Percentiles rank a stretch among this genome's conserved stretches.
These are phyloP conservation scores for Papilio xuthus DNA, from an alignment of 1,140 invertebrate species.

Conservation along the genomic window DNA sequence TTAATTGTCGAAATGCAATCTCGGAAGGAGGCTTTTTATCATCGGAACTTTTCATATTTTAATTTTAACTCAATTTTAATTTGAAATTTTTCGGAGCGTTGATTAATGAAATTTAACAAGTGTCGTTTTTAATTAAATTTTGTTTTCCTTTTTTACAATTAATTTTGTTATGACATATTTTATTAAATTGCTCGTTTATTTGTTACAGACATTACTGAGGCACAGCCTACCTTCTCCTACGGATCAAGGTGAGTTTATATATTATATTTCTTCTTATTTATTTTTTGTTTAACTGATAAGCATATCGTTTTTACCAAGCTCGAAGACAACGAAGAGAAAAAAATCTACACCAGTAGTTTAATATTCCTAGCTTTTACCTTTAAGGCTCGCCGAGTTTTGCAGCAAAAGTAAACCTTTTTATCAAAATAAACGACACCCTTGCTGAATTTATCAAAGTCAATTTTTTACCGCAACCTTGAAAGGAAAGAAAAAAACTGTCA, in stretches of 20 bases:
- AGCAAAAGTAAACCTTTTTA: conserved; percentile 24
- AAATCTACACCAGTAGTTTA: background rate
- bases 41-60: conserved; percentile 72
- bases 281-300: background rate
- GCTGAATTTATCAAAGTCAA: conserved; percentile 30
- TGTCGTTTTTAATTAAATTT: conserved; percentile 43
- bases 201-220: conserved; percentile 78
- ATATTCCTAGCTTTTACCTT: conserved; percentile 13
- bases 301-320: too few species aligned
- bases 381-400: background rate
- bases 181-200: conserved; percentile 48
- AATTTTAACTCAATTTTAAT: conserved; percentile 61
- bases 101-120: conserved; percentile 69
- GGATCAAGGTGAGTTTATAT: conserved; percentile 70
- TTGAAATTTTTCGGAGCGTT: conserved; percentile 56
- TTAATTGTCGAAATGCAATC: conserved; percentile 82
- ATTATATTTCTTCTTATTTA: too few species aligned
- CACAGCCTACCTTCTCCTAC: conserved; percentile 73
- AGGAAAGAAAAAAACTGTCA: conserved; percentile 47
- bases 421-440: conserved; percentile 9
- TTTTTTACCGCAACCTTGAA: conserved; percentile 46
- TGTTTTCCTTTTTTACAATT: conserved; percentile 30
- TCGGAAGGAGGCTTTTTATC: conserved; percentile 73
- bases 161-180: conserved; percentile 28
- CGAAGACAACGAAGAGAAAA: background rate